phyloP scores from a whole-genome alignment of 2,113 vertebrate genomes.

The Xyrauchen texanus region DNA sequence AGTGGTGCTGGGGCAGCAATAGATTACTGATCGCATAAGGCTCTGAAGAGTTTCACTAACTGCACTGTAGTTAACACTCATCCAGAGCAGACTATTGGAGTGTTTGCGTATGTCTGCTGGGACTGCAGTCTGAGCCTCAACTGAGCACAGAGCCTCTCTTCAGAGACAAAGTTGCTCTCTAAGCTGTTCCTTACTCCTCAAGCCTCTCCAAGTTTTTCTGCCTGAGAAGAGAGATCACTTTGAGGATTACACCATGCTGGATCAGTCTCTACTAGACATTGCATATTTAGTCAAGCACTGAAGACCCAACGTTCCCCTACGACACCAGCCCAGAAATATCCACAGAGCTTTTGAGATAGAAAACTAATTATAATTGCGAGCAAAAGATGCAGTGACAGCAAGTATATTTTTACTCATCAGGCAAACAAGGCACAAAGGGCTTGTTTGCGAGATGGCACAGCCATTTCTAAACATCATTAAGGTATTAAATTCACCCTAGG shows the following conservation, averaged over 20 bases:
- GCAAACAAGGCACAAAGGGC: conserved; percentile 68
- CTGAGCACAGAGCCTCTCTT: conserved; percentile 3
- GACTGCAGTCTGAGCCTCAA: not conserved
- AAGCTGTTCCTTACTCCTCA: conserved; percentile 26
- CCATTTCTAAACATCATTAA: conserved; percentile 69
- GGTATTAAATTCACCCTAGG: conserved; percentile 71
- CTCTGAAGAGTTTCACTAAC: conserved; percentile 11
- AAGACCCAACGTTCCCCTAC: conserved; percentile 49
- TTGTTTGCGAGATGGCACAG: conserved; percentile 64
- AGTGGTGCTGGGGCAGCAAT: conserved; percentile 6
- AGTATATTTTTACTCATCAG: conserved; percentile 59
- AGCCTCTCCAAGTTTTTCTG: not conserved
- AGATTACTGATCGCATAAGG: not conserved
- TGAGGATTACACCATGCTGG: conserved; percentile 28
- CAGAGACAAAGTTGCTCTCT: conserved; percentile 25
- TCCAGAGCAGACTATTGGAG: conserved; percentile 11
- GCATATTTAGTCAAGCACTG: conserved; percentile 44
- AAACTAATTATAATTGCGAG: conserved; percentile 69
- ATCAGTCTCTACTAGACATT: conserved; percentile 6
- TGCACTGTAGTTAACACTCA: conserved; percentile 6
- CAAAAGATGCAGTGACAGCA: conserved; percentile 68
- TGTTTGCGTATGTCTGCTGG: not conserved
- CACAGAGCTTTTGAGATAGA: conserved; percentile 56
- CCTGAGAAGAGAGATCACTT: conserved; percentile 28
- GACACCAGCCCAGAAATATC: conserved; percentile 65